Conservation (phyloP, 2,888 invertebrate genomes). For the Drosophila cognata region DNA sequence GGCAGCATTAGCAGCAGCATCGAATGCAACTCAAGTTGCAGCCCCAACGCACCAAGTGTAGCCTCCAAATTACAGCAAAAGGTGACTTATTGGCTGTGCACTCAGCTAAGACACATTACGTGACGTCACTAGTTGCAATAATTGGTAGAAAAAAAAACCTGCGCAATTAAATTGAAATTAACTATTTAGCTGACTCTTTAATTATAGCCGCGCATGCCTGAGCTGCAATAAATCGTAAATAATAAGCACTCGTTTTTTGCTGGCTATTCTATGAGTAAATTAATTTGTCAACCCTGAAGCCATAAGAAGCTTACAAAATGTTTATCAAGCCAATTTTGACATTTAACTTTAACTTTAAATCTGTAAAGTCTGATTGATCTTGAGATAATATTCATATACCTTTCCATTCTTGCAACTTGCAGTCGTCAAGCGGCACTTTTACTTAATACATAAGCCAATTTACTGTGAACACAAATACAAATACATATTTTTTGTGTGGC, state of each 20-base stretch:
- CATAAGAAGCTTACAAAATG: neutral
- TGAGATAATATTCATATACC: neutral
- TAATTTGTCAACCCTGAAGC: neutral
- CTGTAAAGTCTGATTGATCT: neutral
- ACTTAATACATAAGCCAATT: constrained; percentile 22
- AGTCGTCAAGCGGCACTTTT: constrained; percentile 28
- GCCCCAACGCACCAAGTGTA: constrained; percentile 8
- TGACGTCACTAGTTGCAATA: constrained; percentile 42
- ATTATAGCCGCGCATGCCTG: neutral
- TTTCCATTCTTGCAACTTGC: neutral
- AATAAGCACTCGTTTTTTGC: neutral
- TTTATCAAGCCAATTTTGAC: neutral
- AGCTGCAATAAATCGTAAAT: constrained; percentile 4
- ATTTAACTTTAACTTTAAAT: neutral
- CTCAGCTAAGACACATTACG: constrained; percentile 1
- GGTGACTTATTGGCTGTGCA: constrained; percentile 28
- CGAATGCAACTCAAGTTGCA: constrained; percentile 45
- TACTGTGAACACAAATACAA: constrained; percentile 10
- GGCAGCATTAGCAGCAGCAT: constrained; percentile 52
- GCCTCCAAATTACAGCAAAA: constrained; percentile 20
- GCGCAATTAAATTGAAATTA: constrained; percentile 6
- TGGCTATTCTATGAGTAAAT: neutral
- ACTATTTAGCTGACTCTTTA: constrained; percentile 6
- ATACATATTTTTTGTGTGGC: constrained; percentile 32
- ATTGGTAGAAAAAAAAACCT: constrained; percentile 6